Evolutionary conservation across 2,797 vertebrate genomes (phyloP), one percentile per base, ranked within the genome.

Genomic region (Rhinatrema bivittatum): DNA sequence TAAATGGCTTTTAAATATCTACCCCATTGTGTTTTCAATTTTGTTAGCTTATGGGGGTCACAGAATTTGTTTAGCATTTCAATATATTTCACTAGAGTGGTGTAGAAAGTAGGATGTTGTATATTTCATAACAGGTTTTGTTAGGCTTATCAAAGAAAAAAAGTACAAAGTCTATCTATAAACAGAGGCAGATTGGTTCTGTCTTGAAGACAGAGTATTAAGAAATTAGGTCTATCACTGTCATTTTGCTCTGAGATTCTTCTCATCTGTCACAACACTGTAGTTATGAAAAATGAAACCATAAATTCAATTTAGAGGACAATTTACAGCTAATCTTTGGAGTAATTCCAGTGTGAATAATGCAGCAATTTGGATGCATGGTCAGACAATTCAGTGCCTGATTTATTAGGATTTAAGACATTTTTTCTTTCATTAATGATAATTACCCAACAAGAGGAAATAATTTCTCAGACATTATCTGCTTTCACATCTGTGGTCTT

Each of bases 291-390:
- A 82, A 85, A 87, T 82, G 76, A 84, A 83, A 80, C 72, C 53
- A 72, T 84, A 83, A 83, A 86, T 85, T 85, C 72, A 84, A 86
- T 81, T 81, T 79, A 75, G 70, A 75, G 79, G 74, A 68, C 73
- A 84, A 82, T 85, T 85, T 86, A 73, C 79, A 74, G 70, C 72
- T 84, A 81, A 84, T 86, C 80, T 82, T 79, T 80, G 63, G 64
- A 82, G 69, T 82, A 86, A 86, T 87, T 81, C 74, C 76, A 73
- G 60, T 79, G 75, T 85, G 82, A 81, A 85, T 86, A 83, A 86
- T 85, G 60, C 65, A 74, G 72, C 64, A 78, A 74, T 85, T 82
- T 83, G 68, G 68, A 83, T 81, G 79, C 76, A 79, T 75, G 82
- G 79, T 68, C 79, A 79, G 73, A 79, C 76, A 80, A 62, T 76